Evolutionary conservation across 1,140 invertebrate species (phyloP), one percentile per base, ranked within the genome.

Genomic region (Gyrodactylus salaris): DNA sequence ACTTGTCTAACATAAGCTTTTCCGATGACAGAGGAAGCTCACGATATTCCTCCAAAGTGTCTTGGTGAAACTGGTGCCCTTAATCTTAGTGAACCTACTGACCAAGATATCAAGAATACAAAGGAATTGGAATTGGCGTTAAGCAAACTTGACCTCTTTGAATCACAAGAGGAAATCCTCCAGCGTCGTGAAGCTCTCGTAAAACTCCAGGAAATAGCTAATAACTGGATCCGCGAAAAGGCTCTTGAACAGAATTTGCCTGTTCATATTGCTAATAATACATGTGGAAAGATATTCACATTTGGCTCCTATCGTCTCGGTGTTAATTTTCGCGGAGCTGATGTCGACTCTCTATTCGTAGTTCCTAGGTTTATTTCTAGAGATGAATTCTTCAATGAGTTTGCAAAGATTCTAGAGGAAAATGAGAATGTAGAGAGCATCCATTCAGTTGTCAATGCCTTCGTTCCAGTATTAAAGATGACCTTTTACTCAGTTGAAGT

Each of bases 271-370:
- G 68, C 68, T 71, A 71, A 25, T 25, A 25, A 7, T 24, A 25
- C 25, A 16, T 2, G 20, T 23, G 95, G 95, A 1, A 96, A 96
- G 83, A 91, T 99, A 74, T 97, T 92, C 78, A 98, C 95, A 25
- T 99, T 99, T 84, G 95, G 95, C 70, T 98, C 94, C 72, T 99
- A 87, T 77, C 79, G 86, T 73, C 79, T 87, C n/a, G 84, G 89
- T 79, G 88, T 98, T n/a, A 91, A 98, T 80, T 91, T 82, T 1
- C 7, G 75, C 84, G 91, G 93, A 68, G 94, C 93, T 77, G 95
- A 99, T 86, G 98, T 99, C 78, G 95, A 99, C 84, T 93, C 94
- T 0, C 80, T 99, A 0, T 96, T 92, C 83, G 91, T 99, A 27
- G 92, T 89, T 25, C 95, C 95, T 0, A 84, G 91, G 75, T 93